Base-by-base conservation (phyloP, 2,888 invertebrate species). In the Anaspis maculata region DNA sequence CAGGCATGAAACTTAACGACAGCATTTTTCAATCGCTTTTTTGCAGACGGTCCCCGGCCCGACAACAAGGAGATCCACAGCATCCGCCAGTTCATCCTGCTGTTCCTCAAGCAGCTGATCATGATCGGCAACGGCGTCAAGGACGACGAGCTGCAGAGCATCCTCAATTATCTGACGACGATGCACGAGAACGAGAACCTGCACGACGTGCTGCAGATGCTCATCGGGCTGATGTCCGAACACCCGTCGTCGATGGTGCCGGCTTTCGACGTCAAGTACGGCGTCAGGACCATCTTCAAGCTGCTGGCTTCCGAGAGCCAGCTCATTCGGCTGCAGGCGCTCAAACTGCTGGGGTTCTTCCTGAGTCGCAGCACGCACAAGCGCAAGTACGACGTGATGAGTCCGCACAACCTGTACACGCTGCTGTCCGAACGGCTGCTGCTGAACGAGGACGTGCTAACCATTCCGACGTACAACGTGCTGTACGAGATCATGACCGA, bases 201-300 rank as follows among this genome's bases (percentile, higher is more conserved):
- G 39, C 92, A 95, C 61, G 98, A 99, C 63, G 96, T 99, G 3
- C 73, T 98, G 45, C 91, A 95, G 72, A 89, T 96, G 83, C 72
- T 95, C 51, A 96, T 97, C 62, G 88, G 90, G 1, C 70, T 98
- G 48, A 94, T 98, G 89, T 90, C 94, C 5, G 97, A 98, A 64
- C 95, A 97, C 65, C 98, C 98, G 1, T 89, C 95, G 48, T 94
- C 95, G 2, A 92, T 97, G 91, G 96, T 98, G 49, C 98, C 98
- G 22, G 94, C 95, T 32, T 98, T 98, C 67, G 97, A 98, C 69
- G 83, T 87, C 42, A 98, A 97, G 73, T 87, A 90, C 54, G 98
- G 97, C 39, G 87, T 97, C 32, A 76, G 95, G 57, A 90, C 92
- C 35, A 90, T 98, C 53, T 98, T 97, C 73, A 98, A 98, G 66